Base-by-base conservation (phyloP, 2,888 invertebrate species). In the Petrolisthes manimaculis region DNA sequence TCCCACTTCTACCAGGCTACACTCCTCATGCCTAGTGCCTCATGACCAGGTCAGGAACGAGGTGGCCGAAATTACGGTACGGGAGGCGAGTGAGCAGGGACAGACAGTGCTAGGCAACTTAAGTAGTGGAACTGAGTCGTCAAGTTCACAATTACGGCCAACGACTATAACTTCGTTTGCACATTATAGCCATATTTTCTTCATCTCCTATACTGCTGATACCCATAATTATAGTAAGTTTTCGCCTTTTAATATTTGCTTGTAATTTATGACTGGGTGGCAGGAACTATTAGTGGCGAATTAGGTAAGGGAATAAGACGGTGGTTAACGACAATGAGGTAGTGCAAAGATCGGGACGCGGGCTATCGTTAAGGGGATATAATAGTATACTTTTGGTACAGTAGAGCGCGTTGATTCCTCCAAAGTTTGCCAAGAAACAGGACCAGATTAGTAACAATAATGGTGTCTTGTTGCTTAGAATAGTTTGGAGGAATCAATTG, bases 51-150 rank as follows among this genome's bases (percentile, higher is more conserved):
- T 79, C 54, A 71, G 71, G 80, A 85, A 85, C 80, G 80, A 69
- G 69, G 85, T 79, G 79, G 51, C 85, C 85, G 80, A 85, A 85
- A 67, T 54, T 67, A 4, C 77, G 84, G 24, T 8, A 71, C 71
- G 0, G 71, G n/a, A 21, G 71, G 21, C 71, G 71, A 71, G 71
- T 14, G 61, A 80, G 69, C 85, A 85, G 54, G 69, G 80, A 79
- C 37, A 61, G 85, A 79, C 85, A 85, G 54, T 69, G 80, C 85
- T 55, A 61, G 21, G 54, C 80, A 80, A 85, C 79, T 56, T 77
- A 85, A 79, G 85, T 85, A 85, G 79, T 85, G 85, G 79, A 85
- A 85, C 85, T 85, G 80, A 85, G 85, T 85, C 85, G 85, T 85
- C 85, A 85, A 75, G 80, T 85, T 80, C 85, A 85, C 85, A 85